Conservation (phyloP, 2,797 vertebrate species). For the Cetoscarus ocellatus region DNA sequence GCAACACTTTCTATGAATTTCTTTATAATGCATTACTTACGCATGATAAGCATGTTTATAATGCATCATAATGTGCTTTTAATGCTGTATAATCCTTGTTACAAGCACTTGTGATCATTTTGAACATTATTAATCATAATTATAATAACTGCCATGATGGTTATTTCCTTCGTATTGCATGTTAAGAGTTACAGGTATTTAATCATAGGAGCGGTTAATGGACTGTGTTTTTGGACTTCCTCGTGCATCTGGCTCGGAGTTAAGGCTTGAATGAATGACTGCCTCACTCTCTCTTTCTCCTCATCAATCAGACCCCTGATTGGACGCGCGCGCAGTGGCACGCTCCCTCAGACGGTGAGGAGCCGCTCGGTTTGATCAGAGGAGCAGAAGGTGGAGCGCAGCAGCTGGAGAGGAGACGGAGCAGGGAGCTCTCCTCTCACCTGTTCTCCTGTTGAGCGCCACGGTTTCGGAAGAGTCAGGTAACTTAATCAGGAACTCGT, state of each 20-base stretch:
- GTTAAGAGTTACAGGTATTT: no score
- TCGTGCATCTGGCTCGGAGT: not conserved
- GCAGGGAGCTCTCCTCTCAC: slow-evolving; percentile 1
- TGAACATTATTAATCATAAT: no score
- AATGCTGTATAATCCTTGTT: no score
- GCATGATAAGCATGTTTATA: no score
- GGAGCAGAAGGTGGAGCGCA: slow-evolving; percentile 13
- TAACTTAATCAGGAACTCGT: not conserved
- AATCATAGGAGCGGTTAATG: no score
- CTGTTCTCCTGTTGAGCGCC: slow-evolving; percentile 32
- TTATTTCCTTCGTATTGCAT: no score
- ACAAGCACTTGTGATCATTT: no score
- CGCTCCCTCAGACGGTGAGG: slow-evolving; percentile 37
- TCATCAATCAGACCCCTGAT: slow-evolving; percentile 7
- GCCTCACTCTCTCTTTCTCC: slow-evolving; percentile 28
- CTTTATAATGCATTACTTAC: no score
- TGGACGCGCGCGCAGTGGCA: slow-evolving; percentile 12
- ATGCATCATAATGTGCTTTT: no score
- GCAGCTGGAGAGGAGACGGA: not conserved
- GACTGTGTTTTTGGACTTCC: no score
- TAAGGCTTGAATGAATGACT: not conserved
- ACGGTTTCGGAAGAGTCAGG: slow-evolving; percentile 16
- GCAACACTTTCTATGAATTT: no score
- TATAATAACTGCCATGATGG: no score
- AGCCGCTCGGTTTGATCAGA: slow-evolving; percentile 30